These are phyloP conservation scores for Sebastes hubbsi DNA, from an alignment of 2,797 vertebrate species.

Conservation along the genomic window DNA sequence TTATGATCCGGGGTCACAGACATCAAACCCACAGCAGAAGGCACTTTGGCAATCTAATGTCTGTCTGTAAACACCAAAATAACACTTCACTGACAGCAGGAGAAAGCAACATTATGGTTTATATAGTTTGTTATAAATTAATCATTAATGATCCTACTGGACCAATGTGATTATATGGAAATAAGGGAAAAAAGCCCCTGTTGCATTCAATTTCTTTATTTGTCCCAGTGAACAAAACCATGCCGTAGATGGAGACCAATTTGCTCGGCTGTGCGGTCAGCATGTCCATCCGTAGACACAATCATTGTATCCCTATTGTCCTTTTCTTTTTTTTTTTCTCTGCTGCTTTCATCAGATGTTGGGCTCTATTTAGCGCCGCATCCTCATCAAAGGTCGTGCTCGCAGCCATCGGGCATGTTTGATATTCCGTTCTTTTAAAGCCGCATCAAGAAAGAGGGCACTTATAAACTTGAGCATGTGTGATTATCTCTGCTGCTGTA, in stretches of 20 bases:
- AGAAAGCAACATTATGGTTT: not conserved
- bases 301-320: conserved; percentile 36
- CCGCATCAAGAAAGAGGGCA: conserved; percentile 49
- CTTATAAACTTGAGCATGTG: conserved; percentile 56
- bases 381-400: conserved; percentile 67
- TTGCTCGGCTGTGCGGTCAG: conserved; percentile 17
- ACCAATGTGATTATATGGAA: not conserved
- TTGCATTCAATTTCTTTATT: conserved; percentile 13
- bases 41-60: not conserved
- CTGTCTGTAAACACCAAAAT: conserved; percentile 18
- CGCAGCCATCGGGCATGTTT: conserved; percentile 52
- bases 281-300: conserved; percentile 12
- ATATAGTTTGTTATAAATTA: not conserved
- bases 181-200: not conserved
- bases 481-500: conserved; percentile 37
- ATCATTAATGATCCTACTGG: not conserved
- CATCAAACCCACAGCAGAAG: conserved; percentile 20
- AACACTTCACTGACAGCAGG: not conserved
- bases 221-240: not conserved
- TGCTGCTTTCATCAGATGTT: conserved; percentile 48
- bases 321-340: not conserved
- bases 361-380: conserved; percentile 29
- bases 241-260: conserved; percentile 3
- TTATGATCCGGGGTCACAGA: conserved; percentile 38
- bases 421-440: conserved; percentile 65